Evolutionary conservation across 2,113 vertebrate species (phyloP), one percentile per base, ranked within the genome.

Genomic region (Hemiprocne comata): DNA sequence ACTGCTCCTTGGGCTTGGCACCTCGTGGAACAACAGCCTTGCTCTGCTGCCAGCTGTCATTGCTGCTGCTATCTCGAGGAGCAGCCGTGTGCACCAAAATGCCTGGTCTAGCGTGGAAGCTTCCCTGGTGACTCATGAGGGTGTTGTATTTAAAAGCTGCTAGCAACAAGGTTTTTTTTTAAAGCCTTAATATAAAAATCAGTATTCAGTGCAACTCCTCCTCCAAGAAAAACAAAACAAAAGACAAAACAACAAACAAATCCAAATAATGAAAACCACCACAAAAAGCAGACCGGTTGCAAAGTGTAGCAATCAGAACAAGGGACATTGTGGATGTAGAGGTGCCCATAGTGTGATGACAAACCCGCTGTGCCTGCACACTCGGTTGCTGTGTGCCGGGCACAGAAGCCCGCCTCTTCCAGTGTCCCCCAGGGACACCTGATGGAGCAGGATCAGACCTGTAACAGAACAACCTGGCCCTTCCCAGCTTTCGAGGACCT

Each of bases 271-370:
- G 36, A 73, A 23, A 44, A 57, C 17, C 54, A 36, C 23, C 28
- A 31, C 48, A 44, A 33, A 64, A 44, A 60, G 21, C 25, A 81
- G 46, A 9, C 33, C 2, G 25, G 17, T 14, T 9, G n/a, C 57
- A 26, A 77, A 40, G 20, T 0, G 0, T 0, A 31, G 42, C 64
- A 17, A 3, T 8, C 5, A 3, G 46, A 24, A 11, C 24, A 17
- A 0, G 8, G 48, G 74, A 8, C 14, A 0, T 10, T 6, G 11
- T 2, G 60, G 51, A 21, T 6, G 50, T 3, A 16, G 67, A 36
- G 34, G 11, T 46, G 60, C 25, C 46, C 16, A 0, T 0, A 25
- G 55, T 8, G 3, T 1, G 7, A 2, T 5, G 2, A 1, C 28
- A 3, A 16, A 13, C 31, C 12, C 14, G 33, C 26, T 0, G 31